phyloP scores from a whole-genome alignment of 1,140 invertebrate species.

The Diachasma alloeum region DNA sequence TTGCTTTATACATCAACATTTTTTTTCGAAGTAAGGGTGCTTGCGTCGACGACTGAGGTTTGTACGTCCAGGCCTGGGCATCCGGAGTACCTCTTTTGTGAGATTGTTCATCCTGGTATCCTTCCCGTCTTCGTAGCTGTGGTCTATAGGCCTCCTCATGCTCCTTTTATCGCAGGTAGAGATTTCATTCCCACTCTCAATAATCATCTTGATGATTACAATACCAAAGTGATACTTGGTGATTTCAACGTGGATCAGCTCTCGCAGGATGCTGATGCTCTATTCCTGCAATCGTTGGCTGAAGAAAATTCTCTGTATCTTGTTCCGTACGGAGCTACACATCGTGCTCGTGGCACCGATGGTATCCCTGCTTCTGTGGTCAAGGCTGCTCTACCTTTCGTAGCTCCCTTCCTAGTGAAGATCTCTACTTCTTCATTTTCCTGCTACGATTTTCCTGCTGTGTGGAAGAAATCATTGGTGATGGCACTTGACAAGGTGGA shows the following conservation, averaged over 20 bases:
- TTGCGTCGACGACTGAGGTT: background rate
- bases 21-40: background rate
- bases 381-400: no score
- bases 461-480: no score
- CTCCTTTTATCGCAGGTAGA: background rate
- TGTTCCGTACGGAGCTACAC: background rate
- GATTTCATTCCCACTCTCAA: background rate
- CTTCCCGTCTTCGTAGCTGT: background rate
- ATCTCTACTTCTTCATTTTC: no score
- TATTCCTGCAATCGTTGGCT: background rate
- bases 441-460: no score
- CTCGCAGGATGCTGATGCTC: background rate
- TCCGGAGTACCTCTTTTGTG: background rate
- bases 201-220: background rate
- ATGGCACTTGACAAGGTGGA: no score
- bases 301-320: background rate
- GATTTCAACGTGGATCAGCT: constrained; percentile 14
- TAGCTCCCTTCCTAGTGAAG: no score
- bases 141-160: constrained; percentile 21
- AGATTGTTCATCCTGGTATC: background rate
- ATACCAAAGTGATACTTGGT: background rate
- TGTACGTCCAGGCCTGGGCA: background rate
- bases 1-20: no score
- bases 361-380: no score
- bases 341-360: no score